phyloP scores from a whole-genome alignment of 2,113 vertebrate species.

The Recurvirostra avosetta region DNA sequence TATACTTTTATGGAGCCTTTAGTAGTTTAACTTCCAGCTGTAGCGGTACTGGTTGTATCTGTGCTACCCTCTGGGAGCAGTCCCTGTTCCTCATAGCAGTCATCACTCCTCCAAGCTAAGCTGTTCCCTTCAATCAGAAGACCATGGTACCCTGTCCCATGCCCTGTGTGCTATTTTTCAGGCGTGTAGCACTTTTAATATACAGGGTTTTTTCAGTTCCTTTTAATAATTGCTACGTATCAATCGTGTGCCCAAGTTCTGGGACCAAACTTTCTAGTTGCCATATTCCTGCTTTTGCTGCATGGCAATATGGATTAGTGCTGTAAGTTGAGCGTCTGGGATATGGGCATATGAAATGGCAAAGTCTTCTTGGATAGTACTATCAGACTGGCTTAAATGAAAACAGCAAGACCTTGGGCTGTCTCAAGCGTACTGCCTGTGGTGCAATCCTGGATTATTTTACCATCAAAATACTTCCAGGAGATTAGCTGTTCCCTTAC shows the following conservation, averaged over 20 bases:
- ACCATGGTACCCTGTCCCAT: neutral
- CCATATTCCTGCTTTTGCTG: neutral
- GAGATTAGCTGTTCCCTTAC: conserved; percentile 60
- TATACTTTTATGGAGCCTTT: neutral
- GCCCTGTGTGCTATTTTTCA: neutral
- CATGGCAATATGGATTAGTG: rapidly evolving
- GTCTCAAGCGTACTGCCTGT: neutral
- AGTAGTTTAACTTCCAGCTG: neutral
- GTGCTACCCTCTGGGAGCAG: neutral
- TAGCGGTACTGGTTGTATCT: neutral
- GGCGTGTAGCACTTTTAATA: rapidly evolving
- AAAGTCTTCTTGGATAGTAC: neutral
- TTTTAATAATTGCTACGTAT: neutral
- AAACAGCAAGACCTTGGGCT: neutral
- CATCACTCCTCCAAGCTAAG: neutral
- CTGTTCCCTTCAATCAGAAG: neutral
- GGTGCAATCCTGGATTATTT: conserved; percentile 44
- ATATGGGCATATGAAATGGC: neutral
- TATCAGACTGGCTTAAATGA: neutral
- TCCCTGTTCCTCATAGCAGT: neutral
- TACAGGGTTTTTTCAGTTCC: rapidly evolving
- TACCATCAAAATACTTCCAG: neutral
- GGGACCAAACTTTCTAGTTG: neutral
- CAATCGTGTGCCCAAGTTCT: neutral
- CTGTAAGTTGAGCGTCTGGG: neutral